Evolutionary conservation across 2,113 vertebrate genomes (phyloP).

Genomic region (Phalacrocorax aristotelis): DNA sequence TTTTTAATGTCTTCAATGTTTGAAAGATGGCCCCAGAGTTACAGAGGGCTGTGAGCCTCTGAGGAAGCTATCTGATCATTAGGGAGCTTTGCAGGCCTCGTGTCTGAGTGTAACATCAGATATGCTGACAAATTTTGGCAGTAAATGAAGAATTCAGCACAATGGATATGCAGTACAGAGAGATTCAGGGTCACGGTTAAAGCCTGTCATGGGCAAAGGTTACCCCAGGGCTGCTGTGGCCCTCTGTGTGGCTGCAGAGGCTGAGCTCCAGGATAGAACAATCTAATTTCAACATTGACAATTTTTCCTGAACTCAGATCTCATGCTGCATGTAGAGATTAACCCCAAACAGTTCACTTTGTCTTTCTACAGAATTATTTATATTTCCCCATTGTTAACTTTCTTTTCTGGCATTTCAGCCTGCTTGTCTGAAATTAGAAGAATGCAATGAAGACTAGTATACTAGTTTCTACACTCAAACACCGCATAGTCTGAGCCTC

Average conservation of each 20-base stretch:
- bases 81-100: background rate
- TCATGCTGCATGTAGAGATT: background rate
- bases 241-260: background rate
- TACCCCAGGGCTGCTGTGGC: background rate
- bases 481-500: background rate
- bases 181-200: background rate
- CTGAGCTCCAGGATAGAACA: background rate
- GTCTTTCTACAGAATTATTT: background rate
- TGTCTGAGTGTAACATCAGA: background rate
- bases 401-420: background rate
- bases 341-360: background rate
- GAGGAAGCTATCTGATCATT: background rate
- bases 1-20: background rate
- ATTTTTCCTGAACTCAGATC: background rate
- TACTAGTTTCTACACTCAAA: background rate
- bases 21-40: background rate
- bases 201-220: background rate
- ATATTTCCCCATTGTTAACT: background rate
- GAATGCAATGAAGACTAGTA: background rate
- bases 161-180: background rate
- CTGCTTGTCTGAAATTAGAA: background rate
- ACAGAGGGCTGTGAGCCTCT: background rate
- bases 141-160: background rate
- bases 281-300: background rate
- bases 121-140: background rate